Percentiles rank a stretch among this genome's conserved stretches.
Conservation (phyloP, 1,140 invertebrate species). For the Pogonomyrmex californicus region DNA sequence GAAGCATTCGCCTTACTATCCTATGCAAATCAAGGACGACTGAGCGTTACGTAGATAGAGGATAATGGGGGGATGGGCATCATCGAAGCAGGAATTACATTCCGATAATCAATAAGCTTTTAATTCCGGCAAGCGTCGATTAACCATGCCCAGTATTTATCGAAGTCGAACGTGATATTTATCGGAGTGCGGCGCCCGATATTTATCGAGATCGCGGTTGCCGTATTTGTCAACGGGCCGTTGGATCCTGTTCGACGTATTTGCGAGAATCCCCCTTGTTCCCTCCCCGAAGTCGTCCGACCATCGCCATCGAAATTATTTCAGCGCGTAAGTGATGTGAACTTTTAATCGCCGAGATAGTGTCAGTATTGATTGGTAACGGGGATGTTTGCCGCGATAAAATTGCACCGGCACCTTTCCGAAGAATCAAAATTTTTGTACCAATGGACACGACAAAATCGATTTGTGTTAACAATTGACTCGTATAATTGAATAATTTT, state of each 20-base stretch:
- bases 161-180: slow-evolving; percentile 59
- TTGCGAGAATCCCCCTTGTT: slow-evolving; percentile 8
- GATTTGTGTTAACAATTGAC: too few species aligned
- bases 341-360: slow-evolving; percentile 34
- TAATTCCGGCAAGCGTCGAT: slow-evolving; percentile 56
- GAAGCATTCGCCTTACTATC: slow-evolving; percentile 6
- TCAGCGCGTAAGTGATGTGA: neutral
- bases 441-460: neutral
- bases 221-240: slow-evolving; percentile 26
- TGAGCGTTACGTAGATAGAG: slow-evolving; percentile 15
- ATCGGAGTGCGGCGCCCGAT: slow-evolving; percentile 24
- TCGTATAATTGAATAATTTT: too few species aligned
- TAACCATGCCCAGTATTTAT: slow-evolving; percentile 62
- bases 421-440: neutral
- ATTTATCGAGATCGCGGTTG: slow-evolving; percentile 47
- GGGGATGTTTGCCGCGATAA: neutral
- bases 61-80: slow-evolving; percentile 31
- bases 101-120: slow-evolving; percentile 65
- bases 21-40: slow-evolving; percentile 40
- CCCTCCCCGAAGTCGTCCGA: slow-evolving; percentile 37
- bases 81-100: slow-evolving; percentile 47
- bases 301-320: slow-evolving; percentile 41
- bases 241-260: slow-evolving; percentile 2
- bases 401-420: neutral
- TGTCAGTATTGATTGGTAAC: neutral